Percentiles rank a stretch among this genome's conserved stretches.
These are phyloP conservation scores for Leptocoma aspasia DNA, from an alignment of 2,113 vertebrate genomes.

Conservation along the genomic window DNA sequence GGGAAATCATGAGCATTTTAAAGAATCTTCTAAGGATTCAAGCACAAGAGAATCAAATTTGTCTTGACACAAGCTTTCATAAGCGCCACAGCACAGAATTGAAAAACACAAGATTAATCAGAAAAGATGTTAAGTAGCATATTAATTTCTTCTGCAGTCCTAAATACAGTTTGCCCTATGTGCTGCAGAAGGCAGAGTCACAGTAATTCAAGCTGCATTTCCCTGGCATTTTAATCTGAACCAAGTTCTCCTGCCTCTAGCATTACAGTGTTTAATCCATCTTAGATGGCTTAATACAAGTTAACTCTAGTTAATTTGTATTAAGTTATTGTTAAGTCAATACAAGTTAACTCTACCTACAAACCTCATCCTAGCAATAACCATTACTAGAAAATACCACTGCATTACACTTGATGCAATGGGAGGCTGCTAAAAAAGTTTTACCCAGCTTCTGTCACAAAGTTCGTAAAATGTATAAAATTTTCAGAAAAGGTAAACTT, in stretches of 20 bases:
- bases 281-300: neutral
- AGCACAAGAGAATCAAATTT: neutral
- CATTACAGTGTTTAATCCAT: neutral
- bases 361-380: neutral
- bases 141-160: neutral
- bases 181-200: neutral
- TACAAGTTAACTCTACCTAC: neutral
- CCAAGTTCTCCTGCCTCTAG: neutral
- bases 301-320: too few species aligned
- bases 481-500: neutral
- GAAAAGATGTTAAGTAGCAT: neutral
- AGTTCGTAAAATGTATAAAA: neutral
- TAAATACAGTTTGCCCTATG: neutral
- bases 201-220: neutral
- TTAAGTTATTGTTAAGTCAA: too few species aligned
- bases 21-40: neutral
- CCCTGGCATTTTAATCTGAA: neutral
- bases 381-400: neutral
- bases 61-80: neutral
- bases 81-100: neutral
- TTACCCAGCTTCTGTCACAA: neutral
- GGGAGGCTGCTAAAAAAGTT: neutral
- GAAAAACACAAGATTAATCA: neutral
- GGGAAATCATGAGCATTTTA: neutral
- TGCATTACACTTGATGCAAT: neutral